These are phyloP conservation scores for Arvicola amphibius DNA, from an alignment of 2,797 vertebrate species.

Conservation along the genomic window DNA sequence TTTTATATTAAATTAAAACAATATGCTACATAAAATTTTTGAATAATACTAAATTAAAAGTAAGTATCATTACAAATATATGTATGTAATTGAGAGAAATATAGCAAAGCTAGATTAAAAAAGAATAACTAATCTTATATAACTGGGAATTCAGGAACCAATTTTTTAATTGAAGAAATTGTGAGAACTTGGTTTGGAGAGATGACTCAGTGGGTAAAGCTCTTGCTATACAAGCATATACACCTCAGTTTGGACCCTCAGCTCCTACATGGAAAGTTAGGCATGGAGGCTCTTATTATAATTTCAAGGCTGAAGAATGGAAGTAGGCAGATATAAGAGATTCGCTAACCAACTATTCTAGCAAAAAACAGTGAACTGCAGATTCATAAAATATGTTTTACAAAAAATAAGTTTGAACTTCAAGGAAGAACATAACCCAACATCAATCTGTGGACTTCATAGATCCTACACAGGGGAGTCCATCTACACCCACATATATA, in stretches of 20 bases:
- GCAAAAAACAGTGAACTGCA: not conserved
- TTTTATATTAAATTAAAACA: not conserved
- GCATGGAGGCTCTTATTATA: not conserved
- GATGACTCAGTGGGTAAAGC: not conserved
- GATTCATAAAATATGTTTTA: not conserved
- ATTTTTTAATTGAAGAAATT: not conserved
- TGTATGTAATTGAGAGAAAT: not conserved
- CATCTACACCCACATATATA: not conserved
- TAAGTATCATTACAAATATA: not conserved
- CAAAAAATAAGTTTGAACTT: not conserved
- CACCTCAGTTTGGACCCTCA: not conserved
- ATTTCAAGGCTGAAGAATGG: not conserved
- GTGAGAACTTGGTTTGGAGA: not conserved
- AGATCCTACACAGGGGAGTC: not conserved
- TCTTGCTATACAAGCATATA: not conserved
- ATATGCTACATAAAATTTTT: not conserved
- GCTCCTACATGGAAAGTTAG: not conserved
- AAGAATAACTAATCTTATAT: not conserved
- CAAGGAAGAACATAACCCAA: not conserved
- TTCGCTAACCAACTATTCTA: not conserved
- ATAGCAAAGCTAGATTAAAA: not conserved
- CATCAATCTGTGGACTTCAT: not conserved
- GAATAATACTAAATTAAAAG: slow-evolving; percentile 3
- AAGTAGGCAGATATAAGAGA: not conserved
- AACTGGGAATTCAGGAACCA: not conserved